Evolutionary conservation across 1,140 invertebrate species (phyloP), one percentile per base, ranked within the genome.

Genomic region (Cydia strobilella): DNA sequence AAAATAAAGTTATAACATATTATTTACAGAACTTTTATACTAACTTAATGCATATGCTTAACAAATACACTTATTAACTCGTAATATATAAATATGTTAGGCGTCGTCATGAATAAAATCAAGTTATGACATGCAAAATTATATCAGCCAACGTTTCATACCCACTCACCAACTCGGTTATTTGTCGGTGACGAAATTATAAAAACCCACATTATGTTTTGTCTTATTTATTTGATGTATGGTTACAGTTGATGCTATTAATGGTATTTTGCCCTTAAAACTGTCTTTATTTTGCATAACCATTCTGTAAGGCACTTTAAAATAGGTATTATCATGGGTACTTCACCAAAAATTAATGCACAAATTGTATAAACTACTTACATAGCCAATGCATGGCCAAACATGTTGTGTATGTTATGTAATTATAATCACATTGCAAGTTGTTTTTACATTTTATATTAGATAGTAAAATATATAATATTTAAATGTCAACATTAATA

Each of bases 151-250:
- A 69, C 42, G 31, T 69, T 69, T 35, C 12, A 66, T 31, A 35
- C 65, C 65, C 27, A 69, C 63, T 23, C 18, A 65, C 63, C 13
- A 12, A 35, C 65, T 39, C 31, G 4, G 27, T 39, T 69, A 35
- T 69, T 69, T 69, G 31, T 69, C 65, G 10, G n/a, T 69, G 65
- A 69, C 65, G 31, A 31, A 35, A 42, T 69, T 20, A 35, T 69
- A 69, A 35, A 69, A 35, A 69, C 12, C 63, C n/a, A 27, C 25
- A 31, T 27, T 18, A 59, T 48, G 9, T 13, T 23, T 23, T 23
- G 54, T 23, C 20, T 7, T 23, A 54, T 59, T 59, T 7, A 12
- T 54, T 54, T 3, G 20, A 59, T 59, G 54, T 12, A 59, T 59
- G 6, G 20, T 18, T 59, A 59, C 54, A 9, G 18, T 59, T 20